These are phyloP conservation scores for Megaceryle torquata DNA, from an alignment of 2,113 vertebrate species.

Conservation along the genomic window DNA sequence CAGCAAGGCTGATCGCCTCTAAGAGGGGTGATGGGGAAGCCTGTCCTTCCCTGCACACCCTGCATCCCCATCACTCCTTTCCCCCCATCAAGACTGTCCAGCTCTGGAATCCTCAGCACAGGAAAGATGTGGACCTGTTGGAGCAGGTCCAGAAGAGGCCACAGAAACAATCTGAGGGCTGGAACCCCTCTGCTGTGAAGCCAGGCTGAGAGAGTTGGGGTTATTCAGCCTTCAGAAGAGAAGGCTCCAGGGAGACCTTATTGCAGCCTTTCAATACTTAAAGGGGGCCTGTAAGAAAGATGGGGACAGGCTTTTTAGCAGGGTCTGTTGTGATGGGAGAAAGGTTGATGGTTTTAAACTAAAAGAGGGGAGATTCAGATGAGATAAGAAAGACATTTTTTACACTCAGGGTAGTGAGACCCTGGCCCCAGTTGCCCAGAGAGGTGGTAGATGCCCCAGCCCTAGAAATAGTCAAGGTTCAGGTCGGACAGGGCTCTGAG, in stretches of 20 bases:
- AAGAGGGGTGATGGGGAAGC: neutral
- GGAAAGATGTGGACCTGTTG: neutral
- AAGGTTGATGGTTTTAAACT: neutral
- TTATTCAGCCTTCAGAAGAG: neutral
- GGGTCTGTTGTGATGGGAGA: neutral
- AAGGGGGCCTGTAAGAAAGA: neutral
- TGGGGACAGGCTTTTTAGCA: neutral
- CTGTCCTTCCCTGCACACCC: neutral
- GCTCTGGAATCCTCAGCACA: neutral
- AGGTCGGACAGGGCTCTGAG: neutral
- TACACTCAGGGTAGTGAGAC: neutral
- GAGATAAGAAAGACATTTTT: neutral
- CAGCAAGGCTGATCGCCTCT: neutral
- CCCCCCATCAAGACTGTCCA: neutral
- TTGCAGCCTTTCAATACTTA: neutral
- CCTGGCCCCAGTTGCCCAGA: neutral
- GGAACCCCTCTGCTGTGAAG: neutral
- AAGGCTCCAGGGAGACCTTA: too few relatives aligned
- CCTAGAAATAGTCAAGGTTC: neutral
- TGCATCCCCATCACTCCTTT: neutral
- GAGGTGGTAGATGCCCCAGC: neutral
- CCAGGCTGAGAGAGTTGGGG: neutral
- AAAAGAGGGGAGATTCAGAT: neutral
- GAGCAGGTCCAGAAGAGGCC: neutral
- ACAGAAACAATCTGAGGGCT: neutral